Percentiles rank a stretch among this genome's conserved stretches.
These are phyloP conservation scores for Eupeodes luniger DNA, from an alignment of 2,888 invertebrate species.

Conservation along the genomic window DNA sequence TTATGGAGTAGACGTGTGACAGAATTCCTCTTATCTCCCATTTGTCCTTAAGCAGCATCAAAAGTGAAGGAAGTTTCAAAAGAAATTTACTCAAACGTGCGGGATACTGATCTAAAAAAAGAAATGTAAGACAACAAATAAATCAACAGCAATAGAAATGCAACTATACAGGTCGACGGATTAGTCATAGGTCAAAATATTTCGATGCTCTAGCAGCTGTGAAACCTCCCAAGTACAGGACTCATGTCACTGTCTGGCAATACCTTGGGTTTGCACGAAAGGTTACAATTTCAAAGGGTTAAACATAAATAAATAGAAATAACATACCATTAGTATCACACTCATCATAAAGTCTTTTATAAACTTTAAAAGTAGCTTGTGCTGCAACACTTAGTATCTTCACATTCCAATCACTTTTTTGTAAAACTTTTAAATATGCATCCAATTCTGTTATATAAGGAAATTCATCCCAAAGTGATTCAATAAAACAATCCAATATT, in stretches of 20 bases:
- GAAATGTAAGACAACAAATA: background rate
- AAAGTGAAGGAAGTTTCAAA: slow-evolving; percentile 12
- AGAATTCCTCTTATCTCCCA: slow-evolving; percentile 65
- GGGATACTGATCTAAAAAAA: slow-evolving; percentile 39
- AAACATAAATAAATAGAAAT: too few relatives aligned
- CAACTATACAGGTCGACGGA: too few relatives aligned
- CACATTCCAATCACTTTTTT: slow-evolving; percentile 18
- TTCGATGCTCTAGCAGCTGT: too few relatives aligned
- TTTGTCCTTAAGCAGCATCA: slow-evolving; percentile 45
- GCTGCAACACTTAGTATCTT: slow-evolving; percentile 50
- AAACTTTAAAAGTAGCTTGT: slow-evolving; percentile 51
- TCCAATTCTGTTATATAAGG: slow-evolving; percentile 51
- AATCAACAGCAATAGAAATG: too few relatives aligned
- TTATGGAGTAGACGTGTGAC: slow-evolving; percentile 41
- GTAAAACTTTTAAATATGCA: slow-evolving; percentile 54
- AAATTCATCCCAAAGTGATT: slow-evolving; percentile 49
- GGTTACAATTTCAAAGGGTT: too few relatives aligned
- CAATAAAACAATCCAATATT: slow-evolving; percentile 47
- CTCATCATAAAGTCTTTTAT: slow-evolving; percentile 43
- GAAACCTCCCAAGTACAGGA: too few relatives aligned
- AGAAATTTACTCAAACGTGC: slow-evolving; percentile 51
- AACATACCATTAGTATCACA: slow-evolving; percentile 47
- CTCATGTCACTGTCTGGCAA: too few relatives aligned
- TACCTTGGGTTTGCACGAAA: too few relatives aligned
- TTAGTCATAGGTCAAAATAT: too few relatives aligned